phyloP scores from a whole-genome alignment of 2,797 vertebrate genomes.

The Liparis tanakae region DNA sequence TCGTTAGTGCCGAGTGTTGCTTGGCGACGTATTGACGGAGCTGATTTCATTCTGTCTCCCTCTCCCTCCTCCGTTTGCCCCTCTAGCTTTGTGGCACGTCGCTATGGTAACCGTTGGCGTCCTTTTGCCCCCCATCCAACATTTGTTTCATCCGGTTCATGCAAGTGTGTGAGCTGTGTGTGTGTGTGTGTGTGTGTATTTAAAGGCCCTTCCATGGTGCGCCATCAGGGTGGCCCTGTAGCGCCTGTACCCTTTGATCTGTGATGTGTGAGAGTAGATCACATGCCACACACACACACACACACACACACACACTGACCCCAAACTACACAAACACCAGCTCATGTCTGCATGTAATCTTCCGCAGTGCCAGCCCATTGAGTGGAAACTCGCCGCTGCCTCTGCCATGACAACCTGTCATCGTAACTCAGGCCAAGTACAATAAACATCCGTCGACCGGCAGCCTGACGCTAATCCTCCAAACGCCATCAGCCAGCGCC shows the following conservation, averaged over 20 bases:
- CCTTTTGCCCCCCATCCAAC: constrained; percentile 38
- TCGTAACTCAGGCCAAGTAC: constrained; percentile 47
- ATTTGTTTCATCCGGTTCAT: constrained; percentile 45
- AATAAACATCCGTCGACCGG: constrained; percentile 38
- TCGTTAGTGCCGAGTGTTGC: constrained; percentile 77
- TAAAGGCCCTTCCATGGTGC: constrained; percentile 14
- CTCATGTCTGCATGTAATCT: constrained; percentile 15
- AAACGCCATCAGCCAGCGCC: constrained; percentile 31
- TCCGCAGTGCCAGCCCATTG: constrained; percentile 42
- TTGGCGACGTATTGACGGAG: constrained; percentile 76
- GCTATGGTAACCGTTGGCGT: constrained; percentile 63
- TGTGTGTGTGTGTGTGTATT: constrained; percentile 21
- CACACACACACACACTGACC: constrained; percentile 38
- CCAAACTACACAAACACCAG: constrained; percentile 46
- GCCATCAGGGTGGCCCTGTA: constrained; percentile 71
- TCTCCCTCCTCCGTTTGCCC: constrained; percentile 23
- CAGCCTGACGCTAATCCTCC: constrained; percentile 56
- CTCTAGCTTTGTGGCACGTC: constrained; percentile 55
- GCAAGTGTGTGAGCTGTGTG: background rate
- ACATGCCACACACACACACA: constrained; percentile 22
- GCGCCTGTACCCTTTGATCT: constrained; percentile 65
- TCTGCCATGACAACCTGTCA: constrained; percentile 68
- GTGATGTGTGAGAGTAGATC: constrained; percentile 70
- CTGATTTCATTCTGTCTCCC: constrained; percentile 53
- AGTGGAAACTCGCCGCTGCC: constrained; percentile 50